Base-by-base conservation (phyloP, 2,797 vertebrate genomes). In the Pteronotus mesoamericanus region DNA sequence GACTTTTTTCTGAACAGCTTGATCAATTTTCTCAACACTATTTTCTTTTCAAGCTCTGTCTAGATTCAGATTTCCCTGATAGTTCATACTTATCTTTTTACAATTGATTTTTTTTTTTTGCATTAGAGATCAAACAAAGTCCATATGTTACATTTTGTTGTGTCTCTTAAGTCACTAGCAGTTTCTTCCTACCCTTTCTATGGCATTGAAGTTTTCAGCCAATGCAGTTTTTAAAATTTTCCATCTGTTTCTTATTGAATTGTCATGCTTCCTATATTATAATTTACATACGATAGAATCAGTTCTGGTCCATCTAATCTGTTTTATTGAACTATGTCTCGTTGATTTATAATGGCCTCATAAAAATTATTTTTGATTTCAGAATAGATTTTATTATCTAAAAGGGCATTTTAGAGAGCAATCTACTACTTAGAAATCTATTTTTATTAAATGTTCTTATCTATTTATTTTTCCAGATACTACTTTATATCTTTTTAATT, bases 301-400 rank as follows among this genome's bases (percentile, higher is more conserved):
- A 80, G 46, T 93, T 94, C 22, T 85, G 46, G 57, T 57, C 51
- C 29, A 79, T 84, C 46, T 83, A 85, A 75, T 82, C 11, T 85
- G 34, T 72, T 95, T 95, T 89, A 78, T n/a, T 86, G 34, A 86
- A 85, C 9, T 91, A 6, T 69, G 66, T 57, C 16, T 92, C 55
- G 46, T 92, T 94, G 78, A 61, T 68, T 83, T 72, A 84, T 59
- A 79, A 80, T 51, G 51, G 21, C 12, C 26, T 78, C 66, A 53
- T 72, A 53, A 90, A 68, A 86, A 10, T 68, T 95, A 77, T 57
- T 95, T 92, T 92, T 84, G 75, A 94, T 75, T 96, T 96, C 37
- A 90, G 39, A 85, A 37, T 59, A 89, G 32, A 8, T 79, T 95
- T 94, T 93, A 55, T 82, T 78, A 80, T 86, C 22, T 78, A 91